A percentile compares a stretch with the other conserved stretches of the same genome.
These are phyloP conservation scores for Philonicus albiceps DNA, from an alignment of 2,888 invertebrate species.

Conservation along the genomic window DNA sequence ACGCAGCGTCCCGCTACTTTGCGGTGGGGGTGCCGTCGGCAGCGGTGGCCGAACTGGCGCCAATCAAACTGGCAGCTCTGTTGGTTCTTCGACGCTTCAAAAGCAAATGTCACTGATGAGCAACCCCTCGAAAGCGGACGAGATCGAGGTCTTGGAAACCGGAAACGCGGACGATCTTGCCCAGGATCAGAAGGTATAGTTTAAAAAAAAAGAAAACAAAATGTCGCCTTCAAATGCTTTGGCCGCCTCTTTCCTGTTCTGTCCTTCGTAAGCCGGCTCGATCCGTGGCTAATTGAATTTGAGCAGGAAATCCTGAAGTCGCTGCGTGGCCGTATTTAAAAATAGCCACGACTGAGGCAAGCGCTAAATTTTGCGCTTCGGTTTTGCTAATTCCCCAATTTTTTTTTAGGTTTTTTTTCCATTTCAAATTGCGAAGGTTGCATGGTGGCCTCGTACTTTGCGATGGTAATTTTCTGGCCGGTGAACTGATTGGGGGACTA, in stretches of 20 bases:
- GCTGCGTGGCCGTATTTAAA: neutral
- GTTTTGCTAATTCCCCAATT: neutral
- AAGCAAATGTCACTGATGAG: constrained; percentile 61
- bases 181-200: constrained; percentile 56
- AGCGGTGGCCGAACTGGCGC: constrained; percentile 47
- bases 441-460: neutral
- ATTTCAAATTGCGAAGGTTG: neutral
- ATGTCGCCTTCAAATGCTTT: too few species aligned
- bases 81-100: constrained; percentile 51
- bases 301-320: neutral
- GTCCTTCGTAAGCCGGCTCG: too few species aligned
- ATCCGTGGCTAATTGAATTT: neutral
- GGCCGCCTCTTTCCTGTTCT: too few species aligned
- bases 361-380: neutral
- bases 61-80: neutral
- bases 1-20: constrained; percentile 47
- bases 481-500: neutral
- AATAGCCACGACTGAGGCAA: constrained; percentile 17
- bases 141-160: constrained; percentile 60
- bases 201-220: too few species aligned
- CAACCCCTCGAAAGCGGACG: constrained; percentile 58
- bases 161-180: constrained; percentile 53
- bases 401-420: neutral
- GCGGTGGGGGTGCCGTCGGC: neutral
- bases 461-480: neutral